These are phyloP conservation scores for Hermatobates lingyangjiaoensis DNA, from an alignment of 1,140 invertebrate genomes.

Conservation along the genomic window DNA sequence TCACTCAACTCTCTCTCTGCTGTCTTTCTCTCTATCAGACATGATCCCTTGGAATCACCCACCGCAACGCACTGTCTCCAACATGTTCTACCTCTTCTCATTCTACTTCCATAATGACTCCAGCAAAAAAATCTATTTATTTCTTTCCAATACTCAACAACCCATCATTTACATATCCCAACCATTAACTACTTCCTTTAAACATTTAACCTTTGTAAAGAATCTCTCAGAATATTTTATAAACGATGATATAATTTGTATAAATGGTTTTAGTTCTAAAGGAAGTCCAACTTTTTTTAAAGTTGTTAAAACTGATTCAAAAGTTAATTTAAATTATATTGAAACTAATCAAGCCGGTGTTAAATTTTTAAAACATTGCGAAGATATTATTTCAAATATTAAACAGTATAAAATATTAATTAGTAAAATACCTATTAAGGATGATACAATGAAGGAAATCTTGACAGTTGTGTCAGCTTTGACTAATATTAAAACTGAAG, in stretches of 20 bases:
- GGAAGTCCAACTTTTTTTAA: neutral
- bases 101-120: neutral
- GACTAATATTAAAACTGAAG: neutral
- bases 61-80: neutral
- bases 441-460: neutral
- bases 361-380: neutral
- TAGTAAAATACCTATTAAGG: neutral
- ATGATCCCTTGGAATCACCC: neutral
- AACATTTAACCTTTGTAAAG: neutral
- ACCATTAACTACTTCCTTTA: neutral
- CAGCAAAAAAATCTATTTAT: neutral
- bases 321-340: neutral
- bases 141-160: neutral
- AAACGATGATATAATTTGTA: neutral
- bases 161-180: neutral
- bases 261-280: neutral
- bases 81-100: neutral
- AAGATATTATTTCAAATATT: neutral
- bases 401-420: neutral
- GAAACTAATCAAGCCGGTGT: neutral
- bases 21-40: neutral
- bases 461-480: neutral
- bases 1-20: neutral
- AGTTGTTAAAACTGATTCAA: neutral
- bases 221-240: neutral